Evolutionary conservation across 2,797 vertebrate species (phyloP).

Genomic region (Chlorospingus flavigularis): DNA sequence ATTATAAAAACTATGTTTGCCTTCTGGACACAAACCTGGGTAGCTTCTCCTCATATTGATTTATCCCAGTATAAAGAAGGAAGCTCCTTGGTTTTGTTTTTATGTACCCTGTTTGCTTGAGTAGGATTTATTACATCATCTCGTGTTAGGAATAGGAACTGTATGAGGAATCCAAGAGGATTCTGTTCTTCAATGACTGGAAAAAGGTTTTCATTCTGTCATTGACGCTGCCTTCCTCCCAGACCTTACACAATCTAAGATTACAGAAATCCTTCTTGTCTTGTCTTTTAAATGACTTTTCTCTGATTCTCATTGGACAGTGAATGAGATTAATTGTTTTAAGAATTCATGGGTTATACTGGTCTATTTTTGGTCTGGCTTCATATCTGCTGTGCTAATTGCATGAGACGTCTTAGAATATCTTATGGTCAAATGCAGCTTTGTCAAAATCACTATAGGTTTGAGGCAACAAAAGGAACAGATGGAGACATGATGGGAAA

Average conservation of each 20-base stretch:
- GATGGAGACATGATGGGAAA: rapidly evolving
- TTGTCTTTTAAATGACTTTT: background rate
- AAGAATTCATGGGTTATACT: background rate
- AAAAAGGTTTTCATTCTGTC: background rate
- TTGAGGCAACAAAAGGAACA: background rate
- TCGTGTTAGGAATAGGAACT: background rate
- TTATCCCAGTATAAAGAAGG: background rate
- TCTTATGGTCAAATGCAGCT: background rate
- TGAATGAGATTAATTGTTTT: background rate
- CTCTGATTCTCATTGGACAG: background rate
- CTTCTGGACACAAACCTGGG: background rate
- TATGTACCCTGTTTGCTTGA: background rate
- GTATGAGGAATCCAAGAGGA: background rate
- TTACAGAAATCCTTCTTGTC: background rate
- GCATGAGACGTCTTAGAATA: background rate
- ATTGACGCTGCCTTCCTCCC: background rate
- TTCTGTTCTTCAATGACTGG: background rate
- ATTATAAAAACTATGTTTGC: background rate
- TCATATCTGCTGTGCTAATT: background rate
- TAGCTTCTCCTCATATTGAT: background rate
- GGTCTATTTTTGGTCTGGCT: background rate
- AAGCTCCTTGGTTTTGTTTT: background rate
- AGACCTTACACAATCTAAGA: background rate
- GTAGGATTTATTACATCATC: background rate
- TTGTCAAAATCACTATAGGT: background rate